Evolutionary conservation across 2,888 invertebrate species (phyloP).

Genomic region (Abrostola triplasia): DNA sequence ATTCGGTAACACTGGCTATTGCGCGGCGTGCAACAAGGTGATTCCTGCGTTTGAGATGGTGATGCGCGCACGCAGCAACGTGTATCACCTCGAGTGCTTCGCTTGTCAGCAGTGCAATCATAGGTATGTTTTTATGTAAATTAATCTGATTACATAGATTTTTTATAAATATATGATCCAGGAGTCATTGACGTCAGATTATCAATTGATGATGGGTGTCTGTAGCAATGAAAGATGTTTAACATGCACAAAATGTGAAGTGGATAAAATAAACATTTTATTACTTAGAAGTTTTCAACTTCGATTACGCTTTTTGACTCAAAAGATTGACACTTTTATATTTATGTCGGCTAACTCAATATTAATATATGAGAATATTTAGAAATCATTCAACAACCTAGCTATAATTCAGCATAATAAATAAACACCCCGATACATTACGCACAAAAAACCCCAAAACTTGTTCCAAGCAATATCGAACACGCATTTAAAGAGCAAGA

Average conservation of each 20-base stretch:
- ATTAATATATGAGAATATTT: too few relatives aligned
- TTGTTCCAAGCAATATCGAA: slow-evolving; percentile 27
- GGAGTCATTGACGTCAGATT: too few relatives aligned
- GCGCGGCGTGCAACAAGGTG: slow-evolving; percentile 98
- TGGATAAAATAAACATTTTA: too few relatives aligned
- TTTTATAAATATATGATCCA: too few relatives aligned
- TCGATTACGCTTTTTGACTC: too few relatives aligned
- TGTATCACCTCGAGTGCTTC: slow-evolving; percentile 99
- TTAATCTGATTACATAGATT: too few relatives aligned
- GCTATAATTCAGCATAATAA: not conserved
- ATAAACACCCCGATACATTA: slow-evolving; percentile 3
- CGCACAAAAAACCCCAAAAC: slow-evolving; percentile 8
- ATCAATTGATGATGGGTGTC: too few relatives aligned
- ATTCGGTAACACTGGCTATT: slow-evolving; percentile 98
- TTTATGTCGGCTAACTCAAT: too few relatives aligned
- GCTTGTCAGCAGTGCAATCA: slow-evolving; percentile 99
- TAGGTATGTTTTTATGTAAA: slow-evolving; percentile 89
- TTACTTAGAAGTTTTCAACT: too few relatives aligned
- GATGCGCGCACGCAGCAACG: slow-evolving; percentile 98
- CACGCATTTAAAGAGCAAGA: slow-evolving; percentile 58
- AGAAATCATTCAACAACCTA: not conserved
- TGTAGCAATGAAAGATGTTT: too few relatives aligned
- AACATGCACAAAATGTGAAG: too few relatives aligned
- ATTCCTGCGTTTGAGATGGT: slow-evolving; percentile 99
- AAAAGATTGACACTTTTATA: too few relatives aligned